These are phyloP conservation scores for Palloptera scutellata DNA, from an alignment of 2,888 invertebrate genomes.

Conservation along the genomic window DNA sequence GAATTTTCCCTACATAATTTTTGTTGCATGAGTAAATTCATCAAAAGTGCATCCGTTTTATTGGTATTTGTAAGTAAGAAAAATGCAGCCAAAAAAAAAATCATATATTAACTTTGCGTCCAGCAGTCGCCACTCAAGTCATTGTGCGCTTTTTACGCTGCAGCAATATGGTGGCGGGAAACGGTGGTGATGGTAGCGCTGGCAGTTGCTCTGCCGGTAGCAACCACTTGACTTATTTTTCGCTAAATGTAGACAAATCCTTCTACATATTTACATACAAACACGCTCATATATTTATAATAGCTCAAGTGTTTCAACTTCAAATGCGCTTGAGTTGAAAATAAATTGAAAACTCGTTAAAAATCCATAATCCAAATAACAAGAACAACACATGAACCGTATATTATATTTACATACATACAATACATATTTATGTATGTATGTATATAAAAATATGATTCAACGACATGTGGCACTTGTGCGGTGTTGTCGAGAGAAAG, in stretches of 20 bases:
- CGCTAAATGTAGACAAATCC: neutral
- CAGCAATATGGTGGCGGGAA: conserved; percentile 15
- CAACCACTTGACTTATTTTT: conserved; percentile 24
- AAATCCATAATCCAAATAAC: conserved; percentile 59
- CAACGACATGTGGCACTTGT: conserved; percentile 24
- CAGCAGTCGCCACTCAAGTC: conserved; percentile 30
- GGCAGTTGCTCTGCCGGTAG: no score
- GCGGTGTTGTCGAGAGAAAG: neutral
- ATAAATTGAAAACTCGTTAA: conserved; percentile 65
- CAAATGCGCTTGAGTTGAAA: conserved; percentile 39
- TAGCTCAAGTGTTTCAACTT: conserved; percentile 47
- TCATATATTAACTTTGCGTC: conserved; percentile 13
- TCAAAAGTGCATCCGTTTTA: no score
- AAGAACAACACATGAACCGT: conserved; percentile 21
- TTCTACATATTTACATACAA: neutral
- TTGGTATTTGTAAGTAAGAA: no score
- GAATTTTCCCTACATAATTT: no score
- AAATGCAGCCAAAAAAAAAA: no score
- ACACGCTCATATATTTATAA: conserved; percentile 4
- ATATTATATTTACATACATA: no score
- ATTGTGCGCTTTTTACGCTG: conserved; percentile 21
- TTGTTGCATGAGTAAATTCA: no score
- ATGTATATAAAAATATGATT: neutral
- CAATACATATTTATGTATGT: no score
- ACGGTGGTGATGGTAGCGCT: no score